A percentile compares a stretch with the other conserved stretches of the same genome.
Evolutionary conservation across 2,797 vertebrate species (phyloP).

Genomic region (Hemitrygon akajei): DNA sequence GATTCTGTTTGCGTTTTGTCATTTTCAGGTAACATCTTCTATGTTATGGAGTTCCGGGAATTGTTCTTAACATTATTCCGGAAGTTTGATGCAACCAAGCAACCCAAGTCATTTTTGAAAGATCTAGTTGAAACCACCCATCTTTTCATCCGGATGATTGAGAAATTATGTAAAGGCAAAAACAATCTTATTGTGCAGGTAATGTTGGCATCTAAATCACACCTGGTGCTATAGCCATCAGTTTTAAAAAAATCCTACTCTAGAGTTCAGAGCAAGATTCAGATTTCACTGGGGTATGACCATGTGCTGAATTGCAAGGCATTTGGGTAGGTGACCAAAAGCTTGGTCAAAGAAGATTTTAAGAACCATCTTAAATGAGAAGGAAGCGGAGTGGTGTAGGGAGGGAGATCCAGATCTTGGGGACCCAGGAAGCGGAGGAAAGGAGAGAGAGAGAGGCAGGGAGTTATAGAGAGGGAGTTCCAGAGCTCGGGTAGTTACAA

Average conservation of each 20-base stretch:
- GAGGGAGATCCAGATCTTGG: not conserved
- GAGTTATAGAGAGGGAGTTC: too few relatives aligned
- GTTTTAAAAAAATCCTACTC: not conserved
- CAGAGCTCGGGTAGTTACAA: not conserved
- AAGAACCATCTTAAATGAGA: not conserved
- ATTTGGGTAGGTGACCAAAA: not conserved
- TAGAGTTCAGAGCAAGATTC: not conserved
- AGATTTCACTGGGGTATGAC: too few relatives aligned
- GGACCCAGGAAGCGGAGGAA: too few relatives aligned
- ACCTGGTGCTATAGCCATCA: not conserved
- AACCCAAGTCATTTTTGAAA: conserved; percentile 77
- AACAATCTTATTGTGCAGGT: conserved; percentile 81
- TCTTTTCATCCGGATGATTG: conserved; percentile 87
- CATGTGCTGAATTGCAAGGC: not conserved
- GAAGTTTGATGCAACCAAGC: conserved; percentile 80
- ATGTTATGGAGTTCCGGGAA: conserved; percentile 92
- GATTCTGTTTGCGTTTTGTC: not conserved
- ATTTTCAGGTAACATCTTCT: conserved; percentile 85
- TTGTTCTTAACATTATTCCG: conserved; percentile 85
- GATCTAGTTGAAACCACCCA: conserved; percentile 91
- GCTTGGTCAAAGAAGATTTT: not conserved
- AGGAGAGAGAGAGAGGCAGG: too few relatives aligned
- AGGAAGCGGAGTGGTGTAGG: not conserved
- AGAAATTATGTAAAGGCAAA: conserved; percentile 79
- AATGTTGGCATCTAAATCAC: conserved; percentile 29